Evolutionary conservation across 1,140 invertebrate genomes (phyloP).

Genomic region (Brachionus sp.): DNA sequence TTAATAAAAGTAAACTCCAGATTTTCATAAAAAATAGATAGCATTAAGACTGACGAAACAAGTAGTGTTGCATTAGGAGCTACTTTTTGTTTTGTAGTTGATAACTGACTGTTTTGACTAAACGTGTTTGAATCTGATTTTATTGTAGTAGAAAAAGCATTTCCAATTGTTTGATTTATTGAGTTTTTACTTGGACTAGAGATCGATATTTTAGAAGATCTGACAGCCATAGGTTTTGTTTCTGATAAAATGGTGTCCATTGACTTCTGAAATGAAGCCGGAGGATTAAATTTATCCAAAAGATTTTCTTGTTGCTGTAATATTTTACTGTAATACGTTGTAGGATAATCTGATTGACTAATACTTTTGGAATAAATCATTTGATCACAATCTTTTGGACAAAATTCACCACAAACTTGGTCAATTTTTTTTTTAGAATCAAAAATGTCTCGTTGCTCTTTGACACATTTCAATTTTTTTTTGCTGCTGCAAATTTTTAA

Average conservation of each 20-base stretch:
- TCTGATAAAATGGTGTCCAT: no score
- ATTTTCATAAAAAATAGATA: constrained; percentile 17
- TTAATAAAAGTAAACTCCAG: background rate
- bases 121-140: background rate
- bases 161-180: background rate
- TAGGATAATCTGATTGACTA: constrained; percentile 12
- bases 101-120: background rate
- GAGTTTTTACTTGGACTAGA: background rate
- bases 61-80: background rate
- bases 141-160: background rate
- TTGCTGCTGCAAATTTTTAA: background rate
- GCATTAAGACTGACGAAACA: background rate
- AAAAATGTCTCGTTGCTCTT: background rate
- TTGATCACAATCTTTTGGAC: constrained; percentile 11
- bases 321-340: constrained; percentile 1
- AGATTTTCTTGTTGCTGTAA: background rate
- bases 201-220: no score
- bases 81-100: background rate
- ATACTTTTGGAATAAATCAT: background rate
- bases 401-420: constrained; percentile 17
- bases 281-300: background rate
- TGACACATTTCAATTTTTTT: background rate
- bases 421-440: background rate
- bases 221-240: no score
- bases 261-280: no score